Evolutionary conservation across 2,113 vertebrate genomes (phyloP).

Genomic region (Silurus glanis): DNA sequence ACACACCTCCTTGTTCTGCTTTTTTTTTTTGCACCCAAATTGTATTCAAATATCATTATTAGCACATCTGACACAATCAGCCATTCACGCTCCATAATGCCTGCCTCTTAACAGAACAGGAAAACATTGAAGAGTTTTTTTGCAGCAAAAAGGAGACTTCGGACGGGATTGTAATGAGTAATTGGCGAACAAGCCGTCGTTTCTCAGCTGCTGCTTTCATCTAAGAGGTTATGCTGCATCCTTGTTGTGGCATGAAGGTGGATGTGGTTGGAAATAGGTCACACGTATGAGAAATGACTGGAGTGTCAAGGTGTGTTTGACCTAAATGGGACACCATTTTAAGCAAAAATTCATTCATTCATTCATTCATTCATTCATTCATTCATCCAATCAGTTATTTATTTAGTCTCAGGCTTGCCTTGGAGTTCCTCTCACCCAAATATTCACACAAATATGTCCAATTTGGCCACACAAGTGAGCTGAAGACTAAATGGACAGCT

Average conservation of each 20-base stretch:
- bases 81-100: slow-evolving; percentile 28
- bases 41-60: slow-evolving; percentile 37
- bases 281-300: slow-evolving; percentile 55
- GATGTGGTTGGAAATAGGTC: slow-evolving; percentile 57
- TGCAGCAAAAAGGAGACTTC: slow-evolving; percentile 58
- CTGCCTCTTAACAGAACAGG: slow-evolving; percentile 49
- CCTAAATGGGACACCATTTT: too few species aligned
- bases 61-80: slow-evolving; percentile 1
- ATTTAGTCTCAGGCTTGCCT: neutral
- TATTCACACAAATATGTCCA: neutral
- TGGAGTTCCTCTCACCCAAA: neutral
- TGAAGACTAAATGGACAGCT: neutral
- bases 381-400: neutral
- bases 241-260: slow-evolving; percentile 58
- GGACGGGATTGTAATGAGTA: slow-evolving; percentile 68
- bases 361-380: neutral
- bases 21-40: slow-evolving; percentile 24
- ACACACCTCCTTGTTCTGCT: slow-evolving; percentile 22
- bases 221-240: slow-evolving; percentile 42
- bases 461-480: neutral
- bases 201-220: slow-evolving; percentile 59
- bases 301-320: slow-evolving; percentile 50
- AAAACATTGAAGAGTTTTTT: slow-evolving; percentile 59
- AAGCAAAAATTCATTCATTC: too few species aligned
- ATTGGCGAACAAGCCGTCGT: slow-evolving; percentile 64